These are phyloP conservation scores for Apoda limacodes DNA, from an alignment of 2,888 invertebrate species.

Conservation along the genomic window DNA sequence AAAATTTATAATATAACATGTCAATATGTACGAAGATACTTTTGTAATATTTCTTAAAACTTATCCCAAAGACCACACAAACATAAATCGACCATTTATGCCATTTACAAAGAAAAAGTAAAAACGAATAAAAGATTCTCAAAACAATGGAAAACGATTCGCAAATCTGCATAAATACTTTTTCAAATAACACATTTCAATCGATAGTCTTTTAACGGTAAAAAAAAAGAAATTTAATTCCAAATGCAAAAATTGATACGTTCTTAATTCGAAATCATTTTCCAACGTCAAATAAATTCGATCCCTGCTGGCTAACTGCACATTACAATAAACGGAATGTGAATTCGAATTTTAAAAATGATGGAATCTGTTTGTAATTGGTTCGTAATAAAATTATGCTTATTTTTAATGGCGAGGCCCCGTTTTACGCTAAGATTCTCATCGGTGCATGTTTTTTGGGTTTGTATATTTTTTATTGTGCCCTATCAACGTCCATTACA, in stretches of 20 bases:
- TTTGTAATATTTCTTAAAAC: no score
- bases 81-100: no score
- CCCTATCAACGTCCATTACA: constrained; percentile 49
- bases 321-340: constrained; percentile 38
- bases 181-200: constrained; percentile 26
- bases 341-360: constrained; percentile 21
- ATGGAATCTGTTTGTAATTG: constrained; percentile 4
- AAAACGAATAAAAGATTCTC: not conserved
- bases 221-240: constrained; percentile 28
- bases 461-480: constrained; percentile 31
- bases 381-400: constrained; percentile 8
- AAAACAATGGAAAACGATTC: not conserved
- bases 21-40: no score
- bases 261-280: constrained; percentile 43
- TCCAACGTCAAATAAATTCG: constrained; percentile 30
- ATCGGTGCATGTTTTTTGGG: constrained; percentile 17
- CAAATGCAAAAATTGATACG: constrained; percentile 40
- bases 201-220: no score
- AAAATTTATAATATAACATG: no score
- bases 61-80: no score
- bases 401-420: constrained; percentile 17
- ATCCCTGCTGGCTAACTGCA: constrained; percentile 23
- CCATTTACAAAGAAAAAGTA: not conserved
- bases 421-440: constrained; percentile 26
- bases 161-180: constrained; percentile 27